Conservation (phyloP, 2,888 invertebrate genomes). For the Nomada goodeniana region DNA sequence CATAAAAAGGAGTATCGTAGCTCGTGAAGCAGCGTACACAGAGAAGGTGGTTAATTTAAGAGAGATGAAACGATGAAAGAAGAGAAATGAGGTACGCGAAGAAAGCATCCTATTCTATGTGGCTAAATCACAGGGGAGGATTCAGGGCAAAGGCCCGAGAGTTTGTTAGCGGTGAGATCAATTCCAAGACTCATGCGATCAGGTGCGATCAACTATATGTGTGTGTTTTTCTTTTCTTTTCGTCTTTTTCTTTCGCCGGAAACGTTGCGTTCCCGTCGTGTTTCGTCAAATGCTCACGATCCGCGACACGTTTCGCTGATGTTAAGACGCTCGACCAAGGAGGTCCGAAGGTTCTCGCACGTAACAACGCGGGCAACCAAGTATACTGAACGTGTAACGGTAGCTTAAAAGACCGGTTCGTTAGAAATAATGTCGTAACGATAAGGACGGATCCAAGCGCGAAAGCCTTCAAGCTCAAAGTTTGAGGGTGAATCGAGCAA, state of each 20-base stretch:
- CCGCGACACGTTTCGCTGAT: constrained; percentile 19
- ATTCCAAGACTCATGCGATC: constrained; percentile 57
- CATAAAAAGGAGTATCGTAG: not conserved
- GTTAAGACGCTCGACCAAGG: constrained; percentile 12
- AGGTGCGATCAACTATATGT: constrained; percentile 58
- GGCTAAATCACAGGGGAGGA: constrained; percentile 22
- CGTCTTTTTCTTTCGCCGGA: not conserved
- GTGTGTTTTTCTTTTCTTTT: not conserved
- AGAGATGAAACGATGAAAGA: constrained; percentile 29
- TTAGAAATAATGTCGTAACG: constrained; percentile 12
- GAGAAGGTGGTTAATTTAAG: not conserved
- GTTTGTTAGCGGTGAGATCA: constrained; percentile 42
- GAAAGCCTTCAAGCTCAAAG: constrained; percentile 68
- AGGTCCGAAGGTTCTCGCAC: constrained; percentile 27
- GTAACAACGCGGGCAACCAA: constrained; percentile 1
- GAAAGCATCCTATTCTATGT: constrained; percentile 45
- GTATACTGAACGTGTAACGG: not conserved
- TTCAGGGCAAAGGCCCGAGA: constrained; percentile 12
- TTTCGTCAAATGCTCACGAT: constrained; percentile 18
- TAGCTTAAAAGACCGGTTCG: constrained; percentile 6
- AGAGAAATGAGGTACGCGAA: constrained; percentile 31
- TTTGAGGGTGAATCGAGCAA: constrained; percentile 68
- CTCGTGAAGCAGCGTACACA: constrained; percentile 3
- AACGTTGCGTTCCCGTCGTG: constrained; percentile 35
- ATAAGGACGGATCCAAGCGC: constrained; percentile 59